A percentile compares a stretch with the other conserved stretches of the same genome.
phyloP scores from a whole-genome alignment of 2,113 vertebrate genomes.

The Pygoscelis adeliae region DNA sequence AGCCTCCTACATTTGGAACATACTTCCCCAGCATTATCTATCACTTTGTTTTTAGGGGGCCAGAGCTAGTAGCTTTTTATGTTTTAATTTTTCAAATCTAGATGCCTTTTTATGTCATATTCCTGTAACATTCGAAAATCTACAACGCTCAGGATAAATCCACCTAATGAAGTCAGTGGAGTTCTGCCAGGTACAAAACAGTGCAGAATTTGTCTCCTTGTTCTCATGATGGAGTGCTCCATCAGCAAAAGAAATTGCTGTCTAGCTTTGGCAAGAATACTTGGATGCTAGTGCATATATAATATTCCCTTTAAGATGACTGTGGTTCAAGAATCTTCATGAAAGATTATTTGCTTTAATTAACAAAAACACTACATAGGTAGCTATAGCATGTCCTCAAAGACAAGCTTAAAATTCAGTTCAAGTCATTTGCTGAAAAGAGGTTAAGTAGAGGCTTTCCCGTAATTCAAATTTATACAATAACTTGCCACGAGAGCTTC shows the following conservation, averaged over 20 bases:
- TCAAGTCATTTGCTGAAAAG: background rate
- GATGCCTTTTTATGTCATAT: background rate
- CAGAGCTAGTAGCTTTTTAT: background rate
- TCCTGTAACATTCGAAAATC: background rate
- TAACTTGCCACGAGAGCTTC: background rate
- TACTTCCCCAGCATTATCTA: background rate
- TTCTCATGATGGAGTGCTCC: background rate
- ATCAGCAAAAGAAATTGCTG: background rate
- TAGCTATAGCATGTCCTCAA: background rate
- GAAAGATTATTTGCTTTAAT: conserved; percentile 17
- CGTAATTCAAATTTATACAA: background rate
- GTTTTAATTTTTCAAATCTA: background rate
- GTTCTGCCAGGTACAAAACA: conserved; percentile 3
- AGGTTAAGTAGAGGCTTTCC: background rate
- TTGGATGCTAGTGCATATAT: background rate
- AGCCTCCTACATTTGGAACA: background rate
- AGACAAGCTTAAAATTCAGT: background rate
- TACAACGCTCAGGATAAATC: background rate
- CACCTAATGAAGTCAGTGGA: conserved; percentile 15
- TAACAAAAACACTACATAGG: background rate
- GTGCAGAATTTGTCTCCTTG: background rate
- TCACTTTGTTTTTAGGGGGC: background rate
- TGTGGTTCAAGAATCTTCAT: background rate
- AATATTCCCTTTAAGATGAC: background rate
- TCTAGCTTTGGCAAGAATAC: background rate